Conservation (phyloP, 2,797 vertebrate genomes). For the Lepilemur ruficaudatus region DNA sequence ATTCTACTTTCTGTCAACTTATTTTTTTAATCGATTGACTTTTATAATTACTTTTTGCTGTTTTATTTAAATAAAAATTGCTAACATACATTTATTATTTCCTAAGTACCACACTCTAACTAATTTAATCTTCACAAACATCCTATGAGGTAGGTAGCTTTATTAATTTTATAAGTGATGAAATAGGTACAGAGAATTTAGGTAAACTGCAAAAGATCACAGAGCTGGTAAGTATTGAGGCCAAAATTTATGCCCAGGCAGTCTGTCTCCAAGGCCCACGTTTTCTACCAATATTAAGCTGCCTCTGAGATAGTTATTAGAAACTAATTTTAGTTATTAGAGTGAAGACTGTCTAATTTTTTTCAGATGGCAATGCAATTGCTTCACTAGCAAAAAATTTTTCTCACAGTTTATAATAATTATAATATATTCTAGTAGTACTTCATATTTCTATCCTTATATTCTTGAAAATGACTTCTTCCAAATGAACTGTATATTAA, state of each 20-base stretch:
- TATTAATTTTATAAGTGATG: neutral
- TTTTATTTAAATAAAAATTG: constrained; percentile 36
- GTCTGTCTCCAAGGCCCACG: neutral
- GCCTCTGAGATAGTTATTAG: neutral
- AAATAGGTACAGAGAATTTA: constrained; percentile 4
- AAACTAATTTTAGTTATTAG: neutral
- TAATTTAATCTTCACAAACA: neutral
- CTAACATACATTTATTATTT: neutral
- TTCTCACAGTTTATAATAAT: neutral
- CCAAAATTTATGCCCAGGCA: neutral
- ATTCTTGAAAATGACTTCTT: neutral
- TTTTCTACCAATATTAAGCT: neutral
- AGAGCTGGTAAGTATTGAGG: neutral
- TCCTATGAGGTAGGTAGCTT: neutral
- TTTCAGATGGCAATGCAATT: neutral
- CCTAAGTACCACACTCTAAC: neutral
- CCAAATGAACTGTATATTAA: neutral
- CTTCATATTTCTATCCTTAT: neutral
- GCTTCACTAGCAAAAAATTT: neutral
- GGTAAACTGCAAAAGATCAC: neutral
- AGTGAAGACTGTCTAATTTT: neutral
- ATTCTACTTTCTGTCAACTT: neutral
- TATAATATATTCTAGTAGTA: neutral
- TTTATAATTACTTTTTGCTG: neutral
- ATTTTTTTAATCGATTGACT: neutral